Percentiles rank a stretch among this genome's conserved stretches.
These are phyloP conservation scores for Petrocephalus schoutedeni DNA, from an alignment of 2,797 vertebrate genomes.

Conservation along the genomic window DNA sequence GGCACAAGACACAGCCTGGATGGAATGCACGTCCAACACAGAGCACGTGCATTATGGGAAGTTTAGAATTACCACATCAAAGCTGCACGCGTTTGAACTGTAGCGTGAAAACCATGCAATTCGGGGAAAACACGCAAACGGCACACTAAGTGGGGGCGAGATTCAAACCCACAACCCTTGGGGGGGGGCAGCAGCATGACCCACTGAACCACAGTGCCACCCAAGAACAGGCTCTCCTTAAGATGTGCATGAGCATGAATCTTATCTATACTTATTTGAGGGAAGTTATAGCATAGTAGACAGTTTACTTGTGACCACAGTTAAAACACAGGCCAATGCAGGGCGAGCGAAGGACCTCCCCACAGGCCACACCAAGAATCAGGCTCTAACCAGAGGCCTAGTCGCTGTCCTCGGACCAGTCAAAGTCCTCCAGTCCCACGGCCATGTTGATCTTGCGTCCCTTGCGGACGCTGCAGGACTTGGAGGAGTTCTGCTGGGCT, in stretches of 20 bases:
- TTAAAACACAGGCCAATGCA: slow-evolving; percentile 30
- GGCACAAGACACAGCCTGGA: neutral
- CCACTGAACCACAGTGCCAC: neutral
- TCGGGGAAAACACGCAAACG: slow-evolving; percentile 11
- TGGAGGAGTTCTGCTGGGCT: slow-evolving; percentile 85
- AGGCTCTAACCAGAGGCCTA: slow-evolving; percentile 38
- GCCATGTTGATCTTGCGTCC: slow-evolving; percentile 87
- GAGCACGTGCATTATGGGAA: neutral
- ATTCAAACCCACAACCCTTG: neutral
- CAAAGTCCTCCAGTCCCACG: slow-evolving; percentile 70
- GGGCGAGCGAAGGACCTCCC: neutral
- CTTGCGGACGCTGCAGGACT: slow-evolving; percentile 81
- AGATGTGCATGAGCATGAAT: slow-evolving; percentile 62
- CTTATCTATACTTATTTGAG: slow-evolving; percentile 54
- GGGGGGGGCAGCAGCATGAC: neutral
- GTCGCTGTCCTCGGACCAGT: slow-evolving; percentile 75
- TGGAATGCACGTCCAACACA: neutral
- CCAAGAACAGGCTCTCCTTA: neutral
- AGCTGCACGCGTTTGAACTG: neutral
- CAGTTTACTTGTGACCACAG: slow-evolving; percentile 10
- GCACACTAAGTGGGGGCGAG: neutral
- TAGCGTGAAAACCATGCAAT: neutral
- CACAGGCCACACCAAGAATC: neutral
- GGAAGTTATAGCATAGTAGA: neutral
- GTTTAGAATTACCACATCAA: neutral